Evolutionary conservation across 64 coral and sea anemone species (phyloP).

Genomic region (Porites australiensis): DNA sequence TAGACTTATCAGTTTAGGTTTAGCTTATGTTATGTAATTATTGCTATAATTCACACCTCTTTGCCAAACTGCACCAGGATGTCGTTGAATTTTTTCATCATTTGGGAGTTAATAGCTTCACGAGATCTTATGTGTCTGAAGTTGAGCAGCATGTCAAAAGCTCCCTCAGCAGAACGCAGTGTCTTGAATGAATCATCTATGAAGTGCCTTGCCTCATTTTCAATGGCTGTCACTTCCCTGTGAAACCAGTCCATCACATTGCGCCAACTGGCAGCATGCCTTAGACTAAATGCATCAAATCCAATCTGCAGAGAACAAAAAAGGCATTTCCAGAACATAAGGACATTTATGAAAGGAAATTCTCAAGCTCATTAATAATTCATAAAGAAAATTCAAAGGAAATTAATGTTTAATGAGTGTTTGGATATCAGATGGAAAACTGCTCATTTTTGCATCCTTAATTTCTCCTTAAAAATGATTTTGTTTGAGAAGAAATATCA

Average conservation of each 20-base stretch:
- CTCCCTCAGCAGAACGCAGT: constrained; percentile 94
- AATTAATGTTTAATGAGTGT: too few relatives aligned
- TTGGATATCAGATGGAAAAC: too few relatives aligned
- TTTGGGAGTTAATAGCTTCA: constrained; percentile 98
- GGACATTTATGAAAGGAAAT: background rate
- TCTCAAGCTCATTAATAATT: too few relatives aligned
- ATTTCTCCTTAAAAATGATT: too few relatives aligned
- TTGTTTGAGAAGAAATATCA: too few relatives aligned
- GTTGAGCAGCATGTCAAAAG: constrained; percentile 98
- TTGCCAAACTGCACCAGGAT: constrained; percentile 98
- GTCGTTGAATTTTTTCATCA: constrained; percentile 99
- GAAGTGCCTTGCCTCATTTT: constrained; percentile 98
- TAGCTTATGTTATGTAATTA: too few relatives aligned
- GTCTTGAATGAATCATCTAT: constrained; percentile 99
- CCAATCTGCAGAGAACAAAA: constrained; percentile 54
- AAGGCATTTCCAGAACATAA: background rate
- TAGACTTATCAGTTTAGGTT: background rate
- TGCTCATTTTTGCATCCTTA: too few relatives aligned
- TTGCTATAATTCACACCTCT: constrained; percentile 66
- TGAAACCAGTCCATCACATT: constrained; percentile 99
- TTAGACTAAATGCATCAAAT: constrained; percentile 97
- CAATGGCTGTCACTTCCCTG: constrained; percentile 95
- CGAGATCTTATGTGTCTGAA: constrained; percentile 97
- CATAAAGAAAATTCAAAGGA: too few relatives aligned
- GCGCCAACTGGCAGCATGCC: constrained; percentile 90